phyloP scores from a whole-genome alignment of 1,140 invertebrate species.

The Drosophila littoralis region DNA sequence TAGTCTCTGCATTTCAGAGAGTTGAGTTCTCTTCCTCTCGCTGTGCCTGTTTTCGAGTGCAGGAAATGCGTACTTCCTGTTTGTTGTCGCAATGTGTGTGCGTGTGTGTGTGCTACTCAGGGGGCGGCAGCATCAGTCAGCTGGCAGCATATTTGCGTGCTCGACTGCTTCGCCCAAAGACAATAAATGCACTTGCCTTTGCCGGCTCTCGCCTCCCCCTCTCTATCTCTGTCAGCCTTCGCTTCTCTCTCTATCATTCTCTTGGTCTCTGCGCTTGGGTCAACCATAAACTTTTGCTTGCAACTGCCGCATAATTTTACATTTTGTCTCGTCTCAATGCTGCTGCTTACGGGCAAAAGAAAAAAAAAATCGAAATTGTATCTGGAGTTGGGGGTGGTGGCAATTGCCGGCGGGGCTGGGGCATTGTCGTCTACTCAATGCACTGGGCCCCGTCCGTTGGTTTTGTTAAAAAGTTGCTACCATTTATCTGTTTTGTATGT shows the following conservation, averaged over 20 bases:
- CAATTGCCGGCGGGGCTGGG: too few species aligned
- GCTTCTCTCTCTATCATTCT: background rate
- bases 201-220: slow-evolving; percentile 2
- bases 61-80: slow-evolving; percentile 81
- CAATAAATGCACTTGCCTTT: slow-evolving; percentile 73
- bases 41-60: slow-evolving; percentile 49
- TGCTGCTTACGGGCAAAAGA: slow-evolving; percentile 15
- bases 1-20: slow-evolving; percentile 8
- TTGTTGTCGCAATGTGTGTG: slow-evolving; percentile 54
- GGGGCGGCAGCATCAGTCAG: slow-evolving; percentile 45
- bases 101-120: slow-evolving; percentile 20
- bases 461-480: slow-evolving; percentile 77
- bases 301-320: slow-evolving; percentile 77
- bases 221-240: background rate
- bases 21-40: background rate
- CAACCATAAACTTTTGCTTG: slow-evolving; percentile 71
- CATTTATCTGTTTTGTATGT: slow-evolving; percentile 78
- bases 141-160: slow-evolving; percentile 70
- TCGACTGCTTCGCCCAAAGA: slow-evolving; percentile 47
- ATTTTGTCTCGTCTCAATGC: slow-evolving; percentile 53
- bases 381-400: background rate
- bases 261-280: slow-evolving; percentile 37
- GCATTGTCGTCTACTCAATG: slow-evolving; percentile 54
- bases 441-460: slow-evolving; percentile 43
- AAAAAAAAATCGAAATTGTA: background rate